Evolutionary conservation across 2,797 vertebrate genomes (phyloP).

Genomic region (Anomalospiza imberbis): DNA sequence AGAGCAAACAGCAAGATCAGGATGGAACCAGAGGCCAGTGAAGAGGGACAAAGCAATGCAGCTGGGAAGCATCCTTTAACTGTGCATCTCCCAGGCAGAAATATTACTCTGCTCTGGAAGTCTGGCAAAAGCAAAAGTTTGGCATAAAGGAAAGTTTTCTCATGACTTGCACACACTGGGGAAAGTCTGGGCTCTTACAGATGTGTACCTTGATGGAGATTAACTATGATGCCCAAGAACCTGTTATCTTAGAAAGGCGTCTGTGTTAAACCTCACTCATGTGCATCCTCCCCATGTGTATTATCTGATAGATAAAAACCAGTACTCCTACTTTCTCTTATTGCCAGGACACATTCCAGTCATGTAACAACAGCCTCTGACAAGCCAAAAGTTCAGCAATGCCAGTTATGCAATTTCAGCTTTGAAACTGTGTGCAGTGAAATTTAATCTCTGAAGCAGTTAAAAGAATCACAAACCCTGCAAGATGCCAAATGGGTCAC

Average conservation of each 20-base stretch:
- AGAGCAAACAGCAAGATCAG: background rate
- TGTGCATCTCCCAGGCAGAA: background rate
- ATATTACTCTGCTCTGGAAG: background rate
- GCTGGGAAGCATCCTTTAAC: background rate
- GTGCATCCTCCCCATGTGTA: background rate
- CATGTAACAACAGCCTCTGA: accelerated
- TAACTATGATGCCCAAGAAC: background rate
- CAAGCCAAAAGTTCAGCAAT: background rate
- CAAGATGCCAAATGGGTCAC: background rate
- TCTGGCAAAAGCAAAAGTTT: background rate
- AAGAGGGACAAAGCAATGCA: background rate
- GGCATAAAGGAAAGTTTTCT: background rate
- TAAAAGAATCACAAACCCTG: background rate
- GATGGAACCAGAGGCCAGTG: background rate
- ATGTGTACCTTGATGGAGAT: background rate
- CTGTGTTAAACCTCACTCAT: background rate
- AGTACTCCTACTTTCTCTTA: background rate
- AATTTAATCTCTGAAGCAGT: background rate
- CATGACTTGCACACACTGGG: background rate
- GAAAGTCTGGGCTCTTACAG: background rate
- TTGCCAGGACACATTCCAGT: background rate
- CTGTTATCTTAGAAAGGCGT: background rate
- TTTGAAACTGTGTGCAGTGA: background rate
- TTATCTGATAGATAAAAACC: background rate
- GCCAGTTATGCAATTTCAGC: background rate